Percentiles rank a stretch among this genome's conserved stretches.
These are phyloP conservation scores for Ovis aries DNA, from an alignment of 2,113 vertebrate genomes.

Conservation along the genomic window DNA sequence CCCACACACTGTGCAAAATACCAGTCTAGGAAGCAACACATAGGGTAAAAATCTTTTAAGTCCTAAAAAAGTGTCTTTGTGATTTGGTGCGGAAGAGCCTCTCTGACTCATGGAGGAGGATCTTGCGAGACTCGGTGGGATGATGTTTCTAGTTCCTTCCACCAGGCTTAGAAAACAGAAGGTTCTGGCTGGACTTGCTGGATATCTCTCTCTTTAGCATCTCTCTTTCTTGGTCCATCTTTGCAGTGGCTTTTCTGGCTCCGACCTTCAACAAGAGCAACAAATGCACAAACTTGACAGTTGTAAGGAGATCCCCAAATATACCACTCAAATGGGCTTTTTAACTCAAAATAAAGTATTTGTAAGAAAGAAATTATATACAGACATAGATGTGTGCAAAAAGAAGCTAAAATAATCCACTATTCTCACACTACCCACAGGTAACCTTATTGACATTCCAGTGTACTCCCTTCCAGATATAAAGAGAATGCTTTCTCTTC, in stretches of 20 bases:
- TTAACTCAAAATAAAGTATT: background rate
- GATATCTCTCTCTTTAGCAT: background rate
- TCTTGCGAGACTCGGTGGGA: accelerated
- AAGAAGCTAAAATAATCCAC: background rate
- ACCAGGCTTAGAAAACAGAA: background rate
- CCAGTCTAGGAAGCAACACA: background rate
- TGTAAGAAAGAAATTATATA: background rate
- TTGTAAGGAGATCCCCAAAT: background rate
- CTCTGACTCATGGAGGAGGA: background rate
- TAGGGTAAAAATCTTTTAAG: background rate
- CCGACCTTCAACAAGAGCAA: slow-evolving; percentile 48
- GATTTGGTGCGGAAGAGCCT: background rate
- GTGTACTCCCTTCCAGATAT: background rate
- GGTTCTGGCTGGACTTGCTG: background rate
- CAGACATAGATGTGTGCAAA: background rate
- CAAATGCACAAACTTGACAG: background rate
- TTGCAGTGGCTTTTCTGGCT: slow-evolving; percentile 40
- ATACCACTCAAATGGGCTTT: background rate
- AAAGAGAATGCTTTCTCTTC: too few relatives aligned
- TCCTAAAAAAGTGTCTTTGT: background rate
- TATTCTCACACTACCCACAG: background rate
- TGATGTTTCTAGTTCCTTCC: slow-evolving; percentile 21
- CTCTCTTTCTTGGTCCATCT: slow-evolving; percentile 27
- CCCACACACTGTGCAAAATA: background rate
- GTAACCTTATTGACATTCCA: background rate